Evolutionary conservation across 2,888 invertebrate genomes (phyloP).

Genomic region (Drosophila demipolita): DNA sequence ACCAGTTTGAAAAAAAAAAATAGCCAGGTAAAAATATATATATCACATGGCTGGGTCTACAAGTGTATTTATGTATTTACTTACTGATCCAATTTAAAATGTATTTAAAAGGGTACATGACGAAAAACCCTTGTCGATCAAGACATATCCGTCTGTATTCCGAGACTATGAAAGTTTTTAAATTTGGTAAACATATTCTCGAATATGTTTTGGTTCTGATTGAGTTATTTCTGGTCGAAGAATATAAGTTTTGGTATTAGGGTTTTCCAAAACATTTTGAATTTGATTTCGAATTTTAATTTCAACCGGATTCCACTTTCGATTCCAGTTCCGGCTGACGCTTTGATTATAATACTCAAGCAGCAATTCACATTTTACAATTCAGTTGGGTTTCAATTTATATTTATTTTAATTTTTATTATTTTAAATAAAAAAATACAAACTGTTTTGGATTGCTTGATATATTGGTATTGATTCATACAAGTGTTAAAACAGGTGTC

Average conservation of each 20-base stretch:
- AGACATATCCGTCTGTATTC: neutral
- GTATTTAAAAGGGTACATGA: too few species aligned
- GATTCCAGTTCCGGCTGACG: neutral
- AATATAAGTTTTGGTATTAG: neutral
- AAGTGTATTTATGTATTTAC: too few species aligned
- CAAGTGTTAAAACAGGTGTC: neutral
- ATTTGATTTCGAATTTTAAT: neutral
- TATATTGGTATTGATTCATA: neutral
- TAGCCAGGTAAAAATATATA: too few species aligned
- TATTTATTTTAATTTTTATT: neutral
- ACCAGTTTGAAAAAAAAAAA: too few species aligned
- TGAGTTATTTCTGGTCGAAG: neutral
- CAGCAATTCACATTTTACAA: neutral
- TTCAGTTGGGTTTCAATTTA: neutral
- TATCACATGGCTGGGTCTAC: too few species aligned
- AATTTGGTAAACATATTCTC: too few species aligned
- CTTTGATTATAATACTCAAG: too few species aligned
- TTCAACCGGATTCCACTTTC: neutral
- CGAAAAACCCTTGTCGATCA: too few species aligned
- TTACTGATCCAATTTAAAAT: too few species aligned
- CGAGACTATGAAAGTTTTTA: too few species aligned
- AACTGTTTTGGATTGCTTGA: neutral
- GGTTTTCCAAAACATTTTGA: neutral
- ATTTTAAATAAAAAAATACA: neutral
- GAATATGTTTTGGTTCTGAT: neutral